Conservation (phyloP, 2,113 vertebrate species). For the Heterochromis multidens region DNA sequence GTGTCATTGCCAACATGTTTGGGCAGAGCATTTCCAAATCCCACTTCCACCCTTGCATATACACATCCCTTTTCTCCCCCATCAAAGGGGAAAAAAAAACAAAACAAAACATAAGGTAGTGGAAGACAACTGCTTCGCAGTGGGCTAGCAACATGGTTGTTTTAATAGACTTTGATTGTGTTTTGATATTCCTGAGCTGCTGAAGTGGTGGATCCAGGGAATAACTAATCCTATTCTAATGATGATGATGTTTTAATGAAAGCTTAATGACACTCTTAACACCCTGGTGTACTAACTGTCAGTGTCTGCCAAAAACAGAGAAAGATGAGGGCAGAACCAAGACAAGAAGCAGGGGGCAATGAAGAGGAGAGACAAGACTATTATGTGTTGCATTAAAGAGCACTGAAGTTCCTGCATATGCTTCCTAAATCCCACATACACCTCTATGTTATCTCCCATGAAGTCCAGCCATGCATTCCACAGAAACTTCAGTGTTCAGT, state of each 20-base stretch:
- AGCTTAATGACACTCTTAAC: slow-evolving; percentile 67
- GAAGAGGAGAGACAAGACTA: not conserved
- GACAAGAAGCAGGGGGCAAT: not conserved
- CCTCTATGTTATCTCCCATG: not conserved
- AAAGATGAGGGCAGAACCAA: not conserved
- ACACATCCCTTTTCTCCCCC: not conserved
- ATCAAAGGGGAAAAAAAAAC: too few species aligned
- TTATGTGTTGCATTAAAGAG: not conserved
- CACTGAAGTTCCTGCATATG: not conserved
- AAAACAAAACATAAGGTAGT: not conserved
- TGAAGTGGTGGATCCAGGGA: slow-evolving; percentile 52
- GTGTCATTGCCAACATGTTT: too few species aligned
- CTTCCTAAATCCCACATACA: not conserved
- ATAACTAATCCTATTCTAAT: slow-evolving; percentile 67
- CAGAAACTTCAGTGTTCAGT: not conserved
- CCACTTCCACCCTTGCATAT: too few species aligned
- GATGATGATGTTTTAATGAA: slow-evolving; percentile 77
- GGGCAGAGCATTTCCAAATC: too few species aligned
- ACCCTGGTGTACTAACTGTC: slow-evolving; percentile 49
- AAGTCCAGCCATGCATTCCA: not conserved
- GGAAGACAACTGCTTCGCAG: not conserved
- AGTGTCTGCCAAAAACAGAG: slow-evolving; percentile 39
- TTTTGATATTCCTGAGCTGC: slow-evolving; percentile 63
- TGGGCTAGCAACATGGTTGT: slow-evolving; percentile 30
- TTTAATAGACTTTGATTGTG: slow-evolving; percentile 67